Evolutionary conservation across 2,113 vertebrate genomes (phyloP), one percentile per base, ranked within the genome.

Genomic region (Nipponia nippon): DNA sequence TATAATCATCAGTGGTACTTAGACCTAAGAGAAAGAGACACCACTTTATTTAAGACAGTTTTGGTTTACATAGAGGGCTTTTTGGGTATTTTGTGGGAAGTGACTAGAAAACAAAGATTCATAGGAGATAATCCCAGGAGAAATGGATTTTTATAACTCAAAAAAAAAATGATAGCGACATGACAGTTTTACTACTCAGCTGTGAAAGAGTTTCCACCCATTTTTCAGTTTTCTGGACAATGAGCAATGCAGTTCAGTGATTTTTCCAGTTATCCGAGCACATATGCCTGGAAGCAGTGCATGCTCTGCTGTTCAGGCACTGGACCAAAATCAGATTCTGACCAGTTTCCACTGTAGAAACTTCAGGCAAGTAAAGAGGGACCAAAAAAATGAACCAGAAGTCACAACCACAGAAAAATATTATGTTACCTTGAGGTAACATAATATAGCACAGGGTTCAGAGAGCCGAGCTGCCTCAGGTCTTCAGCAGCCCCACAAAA

Each of bases 191-290:
- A 93, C 65, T 87, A 89, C 44, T 91, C 69, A 85, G 61, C 46
- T 93, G 47, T 56, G 66, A 91, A 94, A 94, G 61, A 71, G 23
- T 93, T 94, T 76, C 47, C 61, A 89, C 30, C 42, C 26, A 67
- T 89, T 96, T 85, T 87, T 89, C 52, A 85, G 55, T 59, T 40
- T 94, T 94, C 91, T 89, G 89, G 84, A 93, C 83, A 85, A 87
- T 13, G 2, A 82, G 42, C 42, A 87, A n/a, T 14, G 15, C 44
- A 53, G 65, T 44, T 87, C 81, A 87, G 29, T 71, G 84, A 89
- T 59, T 69, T 25, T 95, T 97, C 65, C 89, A 85, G 77, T 40
- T 84, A 82, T 30, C 30, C 9, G 1, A 91, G 50, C 67, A 87
- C 77, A 67, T 50, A 71, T 47, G 83, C 52, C 81, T 56, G 34